phyloP scores from a whole-genome alignment of 2,113 vertebrate species.

The Tachycineta bicolor region DNA sequence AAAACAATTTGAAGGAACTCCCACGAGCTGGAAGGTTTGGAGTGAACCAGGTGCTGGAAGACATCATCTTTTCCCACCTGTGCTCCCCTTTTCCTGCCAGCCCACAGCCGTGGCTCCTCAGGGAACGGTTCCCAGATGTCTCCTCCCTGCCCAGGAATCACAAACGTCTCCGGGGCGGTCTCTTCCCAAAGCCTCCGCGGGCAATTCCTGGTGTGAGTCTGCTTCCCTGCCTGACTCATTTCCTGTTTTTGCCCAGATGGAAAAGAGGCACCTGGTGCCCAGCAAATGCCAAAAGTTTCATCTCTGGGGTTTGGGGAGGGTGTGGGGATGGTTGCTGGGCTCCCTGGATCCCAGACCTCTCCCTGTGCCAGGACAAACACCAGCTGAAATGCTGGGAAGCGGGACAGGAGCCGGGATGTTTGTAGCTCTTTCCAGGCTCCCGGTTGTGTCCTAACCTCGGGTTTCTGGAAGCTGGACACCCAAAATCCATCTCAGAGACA shows the following conservation, averaged over 20 bases:
- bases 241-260: background rate
- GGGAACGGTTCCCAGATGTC: background rate
- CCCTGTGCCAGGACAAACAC: background rate
- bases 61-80: background rate
- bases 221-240: background rate
- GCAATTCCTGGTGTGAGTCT: background rate
- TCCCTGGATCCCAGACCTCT: background rate
- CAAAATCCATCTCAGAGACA: background rate
- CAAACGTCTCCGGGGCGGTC: background rate
- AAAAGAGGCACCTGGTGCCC: background rate
- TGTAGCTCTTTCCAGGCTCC: background rate
- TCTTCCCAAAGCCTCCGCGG: background rate
- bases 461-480: background rate
- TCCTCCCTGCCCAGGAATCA: background rate
- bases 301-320: background rate
- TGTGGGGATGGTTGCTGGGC: background rate
- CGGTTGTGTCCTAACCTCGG: background rate
- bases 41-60: background rate
- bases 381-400: background rate
- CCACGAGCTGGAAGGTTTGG: rapidly evolving
- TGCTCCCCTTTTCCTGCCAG: background rate
- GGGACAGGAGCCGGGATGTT: background rate
- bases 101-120: background rate
- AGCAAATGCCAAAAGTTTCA: background rate
- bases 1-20: background rate